A percentile compares a stretch with the other conserved stretches of the same genome.
phyloP scores from a whole-genome alignment of 2,797 vertebrate species.

The Ficedula albicollis region DNA sequence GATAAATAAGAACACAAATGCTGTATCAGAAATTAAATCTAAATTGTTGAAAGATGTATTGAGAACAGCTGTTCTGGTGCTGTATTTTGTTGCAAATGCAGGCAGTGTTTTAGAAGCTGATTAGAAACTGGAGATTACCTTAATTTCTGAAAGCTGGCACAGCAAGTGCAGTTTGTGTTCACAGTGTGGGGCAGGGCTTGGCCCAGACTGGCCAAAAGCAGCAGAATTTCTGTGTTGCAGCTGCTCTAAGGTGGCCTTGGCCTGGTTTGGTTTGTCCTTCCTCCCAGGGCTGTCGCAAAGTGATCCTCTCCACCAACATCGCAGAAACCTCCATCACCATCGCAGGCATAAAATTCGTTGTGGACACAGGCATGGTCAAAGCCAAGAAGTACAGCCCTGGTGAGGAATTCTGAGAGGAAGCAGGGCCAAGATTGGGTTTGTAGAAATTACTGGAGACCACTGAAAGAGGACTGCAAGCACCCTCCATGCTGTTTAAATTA shows the following conservation, averaged over 20 bases:
- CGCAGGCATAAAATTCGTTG: slow-evolving; percentile 91
- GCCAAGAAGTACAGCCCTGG: slow-evolving; percentile 95
- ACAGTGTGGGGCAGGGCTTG: background rate
- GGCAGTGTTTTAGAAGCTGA: background rate
- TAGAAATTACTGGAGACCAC: background rate
- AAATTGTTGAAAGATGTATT: background rate
- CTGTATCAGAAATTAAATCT: background rate
- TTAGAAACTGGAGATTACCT: background rate
- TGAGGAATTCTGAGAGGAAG: slow-evolving; percentile 61
- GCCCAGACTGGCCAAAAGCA: background rate
- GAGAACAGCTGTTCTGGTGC: background rate
- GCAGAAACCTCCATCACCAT: slow-evolving; percentile 98
- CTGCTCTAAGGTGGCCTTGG: background rate
- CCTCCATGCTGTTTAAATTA: background rate
- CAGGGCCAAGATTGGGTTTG: background rate
- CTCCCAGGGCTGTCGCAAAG: slow-evolving; percentile 90
- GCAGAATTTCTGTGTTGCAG: background rate
- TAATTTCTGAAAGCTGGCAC: background rate
- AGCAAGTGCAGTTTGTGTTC: background rate
- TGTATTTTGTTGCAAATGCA: background rate
- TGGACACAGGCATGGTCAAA: slow-evolving; percentile 98
- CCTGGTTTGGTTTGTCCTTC: slow-evolving; percentile 4
- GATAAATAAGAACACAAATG: background rate
- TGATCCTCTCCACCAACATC: slow-evolving; percentile 97
- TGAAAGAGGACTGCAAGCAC: background rate